Conservation (phyloP, 2,113 vertebrate genomes). For the Mastomys coucha region DNA sequence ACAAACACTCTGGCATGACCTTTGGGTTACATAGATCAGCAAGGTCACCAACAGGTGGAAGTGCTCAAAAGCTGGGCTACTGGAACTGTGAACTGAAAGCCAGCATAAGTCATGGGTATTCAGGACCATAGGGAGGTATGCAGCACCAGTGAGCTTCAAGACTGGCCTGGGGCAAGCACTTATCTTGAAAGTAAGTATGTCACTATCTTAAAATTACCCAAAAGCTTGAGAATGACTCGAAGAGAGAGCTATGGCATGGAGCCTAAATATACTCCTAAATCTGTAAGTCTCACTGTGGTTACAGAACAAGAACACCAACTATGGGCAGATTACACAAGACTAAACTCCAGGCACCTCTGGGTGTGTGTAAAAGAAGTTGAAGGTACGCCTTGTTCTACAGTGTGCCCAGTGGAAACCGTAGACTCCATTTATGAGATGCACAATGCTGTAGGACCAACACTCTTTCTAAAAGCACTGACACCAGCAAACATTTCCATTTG, state of each 20-base stretch:
- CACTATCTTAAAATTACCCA: slow-evolving; percentile 5
- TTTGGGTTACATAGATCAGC: slow-evolving; percentile 22
- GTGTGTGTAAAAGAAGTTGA: not conserved
- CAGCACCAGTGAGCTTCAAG: slow-evolving; percentile 20
- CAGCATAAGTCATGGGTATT: not conserved
- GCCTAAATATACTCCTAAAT: not conserved
- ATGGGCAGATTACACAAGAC: not conserved
- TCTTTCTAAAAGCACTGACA: slow-evolving; percentile 21
- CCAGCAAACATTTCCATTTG: not conserved
- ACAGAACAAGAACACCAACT: not conserved
- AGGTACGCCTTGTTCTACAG: not conserved
- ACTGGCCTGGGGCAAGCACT: not conserved
- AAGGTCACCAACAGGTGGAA: not conserved
- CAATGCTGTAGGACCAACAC: not conserved
- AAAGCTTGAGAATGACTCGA: slow-evolving; percentile 27
- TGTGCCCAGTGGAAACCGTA: not conserved
- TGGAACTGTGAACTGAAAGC: not conserved
- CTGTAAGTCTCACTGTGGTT: not conserved
- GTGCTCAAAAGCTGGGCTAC: not conserved
- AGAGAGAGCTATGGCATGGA: not conserved
- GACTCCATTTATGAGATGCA: not conserved
- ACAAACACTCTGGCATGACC: slow-evolving; percentile 35
- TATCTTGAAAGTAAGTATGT: not conserved
- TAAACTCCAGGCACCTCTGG: not conserved
- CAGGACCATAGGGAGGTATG: not conserved